Conservation (phyloP, 2,113 vertebrate species). For the Circaetus cinerascens region DNA sequence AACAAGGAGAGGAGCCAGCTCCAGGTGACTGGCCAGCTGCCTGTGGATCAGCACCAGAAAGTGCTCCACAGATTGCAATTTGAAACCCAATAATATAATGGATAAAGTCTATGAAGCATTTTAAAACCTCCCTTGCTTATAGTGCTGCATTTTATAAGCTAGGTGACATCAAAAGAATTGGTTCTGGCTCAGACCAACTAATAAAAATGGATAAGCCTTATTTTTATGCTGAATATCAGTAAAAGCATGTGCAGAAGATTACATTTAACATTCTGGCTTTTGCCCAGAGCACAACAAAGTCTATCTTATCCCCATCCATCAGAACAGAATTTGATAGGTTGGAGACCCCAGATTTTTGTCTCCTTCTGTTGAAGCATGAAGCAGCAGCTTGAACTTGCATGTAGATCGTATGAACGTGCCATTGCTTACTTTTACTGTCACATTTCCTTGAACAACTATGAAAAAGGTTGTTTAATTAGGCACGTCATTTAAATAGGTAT, state of each 20-base stretch:
- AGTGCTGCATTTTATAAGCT: conserved; percentile 1
- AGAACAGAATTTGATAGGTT: conserved; percentile 9
- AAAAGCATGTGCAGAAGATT: conserved; percentile 73
- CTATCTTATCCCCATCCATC: conserved; percentile 62
- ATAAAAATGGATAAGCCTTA: conserved; percentile 67
- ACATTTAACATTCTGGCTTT: conserved; percentile 71
- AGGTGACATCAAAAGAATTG: conserved; percentile 59
- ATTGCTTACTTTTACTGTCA: background rate
- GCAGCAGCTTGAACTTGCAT: background rate
- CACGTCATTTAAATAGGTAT: background rate
- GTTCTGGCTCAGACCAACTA: conserved; percentile 57
- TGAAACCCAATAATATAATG: conserved; percentile 64
- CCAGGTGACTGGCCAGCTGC: conserved; percentile 60
- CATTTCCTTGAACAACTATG: background rate
- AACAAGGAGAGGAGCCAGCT: conserved; percentile 29
- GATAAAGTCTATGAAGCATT: conserved; percentile 62
- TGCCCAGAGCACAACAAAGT: conserved; percentile 60
- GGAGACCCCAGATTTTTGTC: background rate
- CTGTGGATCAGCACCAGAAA: conserved; percentile 43
- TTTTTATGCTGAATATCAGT: conserved; percentile 74
- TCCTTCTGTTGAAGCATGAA: background rate
- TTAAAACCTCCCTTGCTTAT: conserved; percentile 54
- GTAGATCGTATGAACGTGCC: background rate
- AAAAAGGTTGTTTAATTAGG: background rate
- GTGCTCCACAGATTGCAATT: conserved; percentile 46